Evolutionary conservation across 2,888 invertebrate genomes (phyloP), one percentile per base, ranked within the genome.

Genomic region (Agrochola lychnidis): DNA sequence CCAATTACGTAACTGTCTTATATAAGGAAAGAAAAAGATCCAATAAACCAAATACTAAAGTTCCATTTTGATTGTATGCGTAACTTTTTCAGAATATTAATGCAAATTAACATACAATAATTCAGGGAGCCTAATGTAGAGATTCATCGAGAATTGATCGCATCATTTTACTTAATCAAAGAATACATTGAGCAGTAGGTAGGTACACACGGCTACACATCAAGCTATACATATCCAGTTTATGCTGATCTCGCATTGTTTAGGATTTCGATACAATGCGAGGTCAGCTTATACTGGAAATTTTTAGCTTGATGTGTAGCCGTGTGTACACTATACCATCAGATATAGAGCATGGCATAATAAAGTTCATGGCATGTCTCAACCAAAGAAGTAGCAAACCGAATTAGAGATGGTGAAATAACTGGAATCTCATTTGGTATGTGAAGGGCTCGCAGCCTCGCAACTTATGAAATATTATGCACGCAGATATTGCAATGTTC

Each of bases 381-480:
- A 5, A 36, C n/a, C 45, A 48, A 45, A 45, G 22, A 72, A 16
- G 2, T 56, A 56, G 16, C 12, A 30, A 4, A 45, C 9, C 6
- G 12, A 56, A 56, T 59, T 25, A 63, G 9, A 48, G 9, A 56
- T n/a, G 25, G 14, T 30, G 25, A 78, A 69, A 48, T 62, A 63
- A 63, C 30, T 64, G 51, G 12, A 22, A 57, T 1, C 36, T 53
- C 16, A 64, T 10, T 30, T 1, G 2, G 59, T 63, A 68, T 22
- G 62, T 40, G 7, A 71, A 71, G 51, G 71, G 69, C 42, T 59
- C 0, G 45, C 36, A n/a, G 19, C 25, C 42, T 59, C 0, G 45
- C 36, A n/a, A n/a, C 25, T 56, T 71, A 59, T 48, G 53, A 76
- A 76, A 75, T n/a, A n/a, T 71, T 45, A 57, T 66, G 42, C n/a